Evolutionary conservation across 37 sponge, comb jelly and placozoan species (phyloP).

Genomic region (Halisarca cf. caerulea): DNA sequence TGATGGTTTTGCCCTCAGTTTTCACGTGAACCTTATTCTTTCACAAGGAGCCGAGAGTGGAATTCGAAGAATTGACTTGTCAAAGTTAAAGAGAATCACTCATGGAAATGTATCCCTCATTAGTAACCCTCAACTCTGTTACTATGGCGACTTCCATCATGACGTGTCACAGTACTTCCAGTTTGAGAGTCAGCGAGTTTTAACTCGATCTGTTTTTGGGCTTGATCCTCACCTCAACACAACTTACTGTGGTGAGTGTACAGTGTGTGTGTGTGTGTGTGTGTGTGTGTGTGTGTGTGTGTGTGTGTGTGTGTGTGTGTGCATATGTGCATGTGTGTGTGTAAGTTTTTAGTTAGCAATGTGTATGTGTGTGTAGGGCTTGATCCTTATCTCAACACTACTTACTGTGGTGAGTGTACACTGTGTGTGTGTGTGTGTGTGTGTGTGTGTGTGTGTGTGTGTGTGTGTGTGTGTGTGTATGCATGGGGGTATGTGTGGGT

Average conservation of each 20-base stretch:
- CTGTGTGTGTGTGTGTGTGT: too few relatives aligned
- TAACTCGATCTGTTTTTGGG: background rate
- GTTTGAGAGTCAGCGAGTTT: background rate
- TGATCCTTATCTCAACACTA: too few relatives aligned
- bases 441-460: too few relatives aligned
- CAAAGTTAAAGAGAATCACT: background rate
- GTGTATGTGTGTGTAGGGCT: too few relatives aligned
- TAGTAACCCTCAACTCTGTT: constrained; percentile 8
- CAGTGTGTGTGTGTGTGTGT: background rate
- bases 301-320: background rate
- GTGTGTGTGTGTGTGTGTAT: too few relatives aligned
- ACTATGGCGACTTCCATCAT: constrained; percentile 11
- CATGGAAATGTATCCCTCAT: background rate
- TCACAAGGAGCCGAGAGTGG: background rate
- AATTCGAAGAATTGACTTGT: background rate
- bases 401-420: too few relatives aligned
- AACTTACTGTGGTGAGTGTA: background rate
- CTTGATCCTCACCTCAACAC: too few relatives aligned
- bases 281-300: constrained; percentile 22
- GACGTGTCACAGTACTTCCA: background rate
- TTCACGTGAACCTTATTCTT: background rate
- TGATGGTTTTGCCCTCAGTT: background rate
- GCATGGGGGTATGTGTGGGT: too few relatives aligned
- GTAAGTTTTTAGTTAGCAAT: too few relatives aligned
- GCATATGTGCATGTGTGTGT: background rate